A percentile compares a stretch with the other conserved stretches of the same genome.
Evolutionary conservation across 2,888 invertebrate species (phyloP).

Genomic region (Pegoplata infirma): DNA sequence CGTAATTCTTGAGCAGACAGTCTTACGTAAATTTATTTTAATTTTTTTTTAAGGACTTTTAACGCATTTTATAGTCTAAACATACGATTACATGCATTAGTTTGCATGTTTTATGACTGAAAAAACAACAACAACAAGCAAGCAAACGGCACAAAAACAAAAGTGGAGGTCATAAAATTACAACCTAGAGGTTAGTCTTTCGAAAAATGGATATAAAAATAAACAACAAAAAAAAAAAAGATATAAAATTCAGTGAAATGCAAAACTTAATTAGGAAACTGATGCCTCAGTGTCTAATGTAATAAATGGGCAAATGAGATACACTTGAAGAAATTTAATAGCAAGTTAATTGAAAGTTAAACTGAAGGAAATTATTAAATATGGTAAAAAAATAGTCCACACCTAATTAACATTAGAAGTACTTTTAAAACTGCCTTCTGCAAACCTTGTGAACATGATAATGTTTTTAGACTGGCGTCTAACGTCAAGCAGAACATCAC

Average conservation of each 20-base stretch:
- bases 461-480: no score
- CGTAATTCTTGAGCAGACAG: not conserved
- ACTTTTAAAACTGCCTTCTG: no score
- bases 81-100: conserved; percentile 59
- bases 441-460: no score
- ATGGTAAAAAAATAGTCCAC: no score
- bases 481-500: no score
- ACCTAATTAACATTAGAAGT: no score
- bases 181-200: conserved; percentile 34
- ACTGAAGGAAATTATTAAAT: no score
- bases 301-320: conserved; percentile 3
- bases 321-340: conserved; percentile 40
- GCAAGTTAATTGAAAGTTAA: no score
- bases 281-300: conserved; percentile 53
- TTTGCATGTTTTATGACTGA: conserved; percentile 63
- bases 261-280: conserved; percentile 58
- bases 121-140: not conserved
- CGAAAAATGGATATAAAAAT: conserved; percentile 17
- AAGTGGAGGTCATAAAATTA: conserved; percentile 41
- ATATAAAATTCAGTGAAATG: conserved; percentile 51
- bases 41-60: conserved; percentile 66
- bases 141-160: conserved; percentile 4
- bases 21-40: conserved; percentile 63
- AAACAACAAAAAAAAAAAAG: conserved; percentile 27
- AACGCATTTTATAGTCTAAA: conserved; percentile 62